Evolutionary conservation across 1,140 invertebrate genomes (phyloP), one percentile per base, ranked within the genome.

Genomic region (Cydia splendana): DNA sequence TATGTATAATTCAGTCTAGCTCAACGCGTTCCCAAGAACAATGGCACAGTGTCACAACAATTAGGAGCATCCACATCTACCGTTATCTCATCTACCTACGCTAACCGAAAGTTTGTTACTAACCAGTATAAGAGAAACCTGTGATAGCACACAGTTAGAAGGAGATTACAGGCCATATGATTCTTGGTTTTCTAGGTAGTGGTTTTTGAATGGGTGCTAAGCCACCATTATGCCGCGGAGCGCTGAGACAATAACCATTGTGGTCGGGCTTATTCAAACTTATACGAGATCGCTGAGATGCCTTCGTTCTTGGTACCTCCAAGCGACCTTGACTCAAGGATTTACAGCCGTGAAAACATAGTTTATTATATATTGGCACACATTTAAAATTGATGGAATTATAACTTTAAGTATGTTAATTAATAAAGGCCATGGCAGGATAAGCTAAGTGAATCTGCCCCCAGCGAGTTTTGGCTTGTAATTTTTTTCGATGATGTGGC

Each of bases 191-290:
- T 53, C n/a, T 7, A 18, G 15, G 15, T 62, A 62, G 20, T 62
- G 57, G 57, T 24, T 62, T 62, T 20, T 24, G 57, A 62, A 62
- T 62, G 24, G 18, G 9, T 7, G 57, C 53, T 62, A 62, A 62
- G 57, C 57, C 57, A 62, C 57, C 51, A 62, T 62, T 62, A 62
- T 24, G n/a, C 57, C 51, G n/a, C 15, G 51, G 51, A 53, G 20
- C 57, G 57, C n/a, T 62, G 57, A 24, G 57, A 62, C 57, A 62
- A 62, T 62, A 62, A 62, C 57, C 57, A 62, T 62, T 62, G 57
- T 62, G 57, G 18, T 24, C 57, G 20, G n/a, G 57, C 57, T 62
- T 62, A 62, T 62, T 62, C 57, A 62, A 62, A 62, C 57, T 62
- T 62, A 9, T 20, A n/a, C 57, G 57, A 24, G 18, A 24, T 62